Conservation (phyloP, 2,113 vertebrate genomes). For the Chrysemys picta region DNA sequence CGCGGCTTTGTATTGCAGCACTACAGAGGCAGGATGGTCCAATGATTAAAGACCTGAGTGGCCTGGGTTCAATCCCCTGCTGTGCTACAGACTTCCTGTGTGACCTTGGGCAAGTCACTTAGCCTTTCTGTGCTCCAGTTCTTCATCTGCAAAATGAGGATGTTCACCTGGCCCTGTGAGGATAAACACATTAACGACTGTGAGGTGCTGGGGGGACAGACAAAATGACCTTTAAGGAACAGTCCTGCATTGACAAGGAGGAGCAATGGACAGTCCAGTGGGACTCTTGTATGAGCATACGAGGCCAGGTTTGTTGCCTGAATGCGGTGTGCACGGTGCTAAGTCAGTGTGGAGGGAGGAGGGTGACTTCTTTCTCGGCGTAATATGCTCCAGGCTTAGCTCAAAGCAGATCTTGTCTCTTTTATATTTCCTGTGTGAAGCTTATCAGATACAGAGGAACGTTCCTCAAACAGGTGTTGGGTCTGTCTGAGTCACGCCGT, state of each 20-base stretch:
- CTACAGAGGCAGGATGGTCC: not conserved
- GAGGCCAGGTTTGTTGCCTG: rapidly evolving
- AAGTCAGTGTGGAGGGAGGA: rapidly evolving
- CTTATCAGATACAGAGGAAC: not conserved
- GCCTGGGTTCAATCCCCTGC: not conserved
- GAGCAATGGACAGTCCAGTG: rapidly evolving
- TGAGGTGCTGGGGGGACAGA: rapidly evolving
- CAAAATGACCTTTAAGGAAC: rapidly evolving
- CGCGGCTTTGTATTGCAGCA: not conserved
- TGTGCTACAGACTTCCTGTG: not conserved
- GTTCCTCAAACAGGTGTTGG: slow-evolving; percentile 16
- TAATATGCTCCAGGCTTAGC: not conserved
- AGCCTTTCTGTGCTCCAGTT: not conserved
- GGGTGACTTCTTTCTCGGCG: not conserved
- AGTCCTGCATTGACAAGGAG: rapidly evolving
- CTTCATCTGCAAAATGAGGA: not conserved
- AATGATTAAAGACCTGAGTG: not conserved
- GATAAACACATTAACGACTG: not conserved
- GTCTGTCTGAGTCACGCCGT: not conserved
- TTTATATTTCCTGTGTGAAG: rapidly evolving
- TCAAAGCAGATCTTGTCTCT: slow-evolving; percentile 7
- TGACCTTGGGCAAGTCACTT: not conserved
- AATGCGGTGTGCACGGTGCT: rapidly evolving
- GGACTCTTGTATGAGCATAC: not conserved
- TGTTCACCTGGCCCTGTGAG: not conserved